Percentiles rank a stretch among this genome's conserved stretches.
phyloP scores from a whole-genome alignment of 2,888 invertebrate species.

The Cheilosia vernalis region DNA sequence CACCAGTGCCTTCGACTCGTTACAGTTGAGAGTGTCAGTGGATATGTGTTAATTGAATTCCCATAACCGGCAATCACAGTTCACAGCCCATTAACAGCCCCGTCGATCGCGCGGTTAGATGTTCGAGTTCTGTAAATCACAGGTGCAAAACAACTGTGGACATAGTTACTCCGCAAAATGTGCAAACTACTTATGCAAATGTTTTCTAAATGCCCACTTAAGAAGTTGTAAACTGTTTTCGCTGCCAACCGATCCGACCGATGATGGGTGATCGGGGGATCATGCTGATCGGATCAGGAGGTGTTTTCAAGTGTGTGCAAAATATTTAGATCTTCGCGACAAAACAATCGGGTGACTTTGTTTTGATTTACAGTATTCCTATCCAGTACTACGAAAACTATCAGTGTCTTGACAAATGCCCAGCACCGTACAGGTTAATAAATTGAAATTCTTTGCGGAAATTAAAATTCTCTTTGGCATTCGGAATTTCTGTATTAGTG shows the following conservation, averaged over 20 bases:
- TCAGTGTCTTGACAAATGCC: slow-evolving; percentile 77
- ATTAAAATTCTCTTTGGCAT: slow-evolving; percentile 78
- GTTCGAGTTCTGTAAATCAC: slow-evolving; percentile 38
- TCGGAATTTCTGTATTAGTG: slow-evolving; percentile 13
- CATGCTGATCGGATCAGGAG: slow-evolving; percentile 16
- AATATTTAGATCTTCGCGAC: not conserved
- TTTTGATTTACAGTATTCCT: slow-evolving; percentile 14
- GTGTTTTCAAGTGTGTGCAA: slow-evolving; percentile 3
- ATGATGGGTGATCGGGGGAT: slow-evolving; percentile 9
- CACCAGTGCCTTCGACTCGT: not conserved
- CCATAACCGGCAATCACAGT: slow-evolving; percentile 48
- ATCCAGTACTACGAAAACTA: slow-evolving; percentile 29
- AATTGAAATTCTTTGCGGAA: slow-evolving; percentile 80
- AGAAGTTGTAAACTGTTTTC: slow-evolving; percentile 42
- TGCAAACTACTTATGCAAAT: slow-evolving; percentile 53
- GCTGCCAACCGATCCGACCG: not conserved
- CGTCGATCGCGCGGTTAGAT: slow-evolving; percentile 3
- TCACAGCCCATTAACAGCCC: slow-evolving; percentile 45
- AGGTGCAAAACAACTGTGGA: slow-evolving; percentile 49
- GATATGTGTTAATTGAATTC: slow-evolving; percentile 58
- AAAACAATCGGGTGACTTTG: slow-evolving; percentile 4
- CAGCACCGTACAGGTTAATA: slow-evolving; percentile 78
- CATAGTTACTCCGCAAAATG: slow-evolving; percentile 33
- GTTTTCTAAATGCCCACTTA: slow-evolving; percentile 46
- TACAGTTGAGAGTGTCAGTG: not conserved